A percentile compares a stretch with the other conserved stretches of the same genome.
Evolutionary conservation across 53 echinoderm and acorn worm genomes (phyloP).

Genomic region (Echinarachnius parma): DNA sequence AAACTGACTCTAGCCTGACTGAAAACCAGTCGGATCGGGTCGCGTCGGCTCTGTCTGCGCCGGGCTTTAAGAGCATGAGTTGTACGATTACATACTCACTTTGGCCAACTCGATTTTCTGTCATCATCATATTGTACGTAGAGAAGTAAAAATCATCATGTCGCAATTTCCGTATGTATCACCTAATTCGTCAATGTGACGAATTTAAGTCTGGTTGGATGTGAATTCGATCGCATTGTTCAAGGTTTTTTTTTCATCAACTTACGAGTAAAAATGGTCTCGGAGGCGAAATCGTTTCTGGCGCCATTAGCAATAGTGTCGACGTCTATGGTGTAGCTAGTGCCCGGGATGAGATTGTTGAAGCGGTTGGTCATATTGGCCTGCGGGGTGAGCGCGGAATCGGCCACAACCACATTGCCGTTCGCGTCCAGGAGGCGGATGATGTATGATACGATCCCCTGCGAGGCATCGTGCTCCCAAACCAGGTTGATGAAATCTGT

Average conservation of each 20-base stretch:
- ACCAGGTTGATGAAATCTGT: conserved; percentile 7
- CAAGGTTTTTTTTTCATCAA: background rate
- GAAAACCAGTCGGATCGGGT: no score
- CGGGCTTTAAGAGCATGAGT: no score
- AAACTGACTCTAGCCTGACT: no score
- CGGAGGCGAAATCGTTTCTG: background rate
- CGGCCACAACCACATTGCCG: background rate
- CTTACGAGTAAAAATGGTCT: conserved; percentile 12
- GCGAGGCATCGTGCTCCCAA: conserved; percentile 12
- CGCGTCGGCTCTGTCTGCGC: no score
- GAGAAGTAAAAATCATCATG: no score
- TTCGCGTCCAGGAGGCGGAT: conserved; percentile 5
- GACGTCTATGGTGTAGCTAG: conserved; percentile 14
- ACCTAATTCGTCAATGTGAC: no score
- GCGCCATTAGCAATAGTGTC: background rate
- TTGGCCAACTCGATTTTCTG: no score
- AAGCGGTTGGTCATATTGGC: background rate
- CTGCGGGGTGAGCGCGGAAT: background rate
- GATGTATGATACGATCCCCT: conserved; percentile 13
- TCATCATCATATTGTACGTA: no score
- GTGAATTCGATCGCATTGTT: no score
- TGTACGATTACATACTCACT: no score
- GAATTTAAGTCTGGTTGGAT: no score
- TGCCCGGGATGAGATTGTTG: conserved; percentile 15
- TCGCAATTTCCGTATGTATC: no score